Conservation (phyloP, 2,888 invertebrate species). For the Ochropacha duplaris region DNA sequence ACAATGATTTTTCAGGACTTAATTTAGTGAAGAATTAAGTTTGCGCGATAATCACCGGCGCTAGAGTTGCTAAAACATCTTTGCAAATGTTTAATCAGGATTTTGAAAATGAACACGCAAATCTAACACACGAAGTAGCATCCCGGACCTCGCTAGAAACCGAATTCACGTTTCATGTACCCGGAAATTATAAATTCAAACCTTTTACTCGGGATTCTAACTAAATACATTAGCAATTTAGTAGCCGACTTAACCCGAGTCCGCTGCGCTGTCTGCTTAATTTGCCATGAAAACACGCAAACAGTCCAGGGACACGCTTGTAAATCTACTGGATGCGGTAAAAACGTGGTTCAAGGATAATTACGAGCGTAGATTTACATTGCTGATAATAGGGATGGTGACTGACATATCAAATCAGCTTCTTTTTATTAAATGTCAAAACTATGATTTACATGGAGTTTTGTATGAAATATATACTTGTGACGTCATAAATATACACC, state of each 20-base stretch:
- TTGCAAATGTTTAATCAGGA: neutral
- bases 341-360: neutral
- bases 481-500: no score
- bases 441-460: no score
- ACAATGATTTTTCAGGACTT: no score
- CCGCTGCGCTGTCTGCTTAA: slow-evolving; percentile 55
- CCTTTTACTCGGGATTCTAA: slow-evolving; percentile 49
- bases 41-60: no score
- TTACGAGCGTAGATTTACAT: neutral
- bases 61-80: no score
- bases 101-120: slow-evolving; percentile 2
- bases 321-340: slow-evolving; percentile 8
- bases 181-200: slow-evolving; percentile 56
- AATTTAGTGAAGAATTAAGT: no score
- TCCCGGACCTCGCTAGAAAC: slow-evolving; percentile 23
- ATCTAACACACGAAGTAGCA: slow-evolving; percentile 10
- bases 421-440: no score
- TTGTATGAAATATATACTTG: no score
- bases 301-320: slow-evolving; percentile 28
- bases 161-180: slow-evolving; percentile 26
- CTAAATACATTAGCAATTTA: slow-evolving; percentile 70
- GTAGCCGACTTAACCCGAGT: slow-evolving; percentile 40
- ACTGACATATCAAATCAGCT: no score
- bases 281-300: slow-evolving; percentile 70
- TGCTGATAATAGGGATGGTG: neutral